Conservation (phyloP, 2,113 vertebrate species). For the Hystrix cristata region DNA sequence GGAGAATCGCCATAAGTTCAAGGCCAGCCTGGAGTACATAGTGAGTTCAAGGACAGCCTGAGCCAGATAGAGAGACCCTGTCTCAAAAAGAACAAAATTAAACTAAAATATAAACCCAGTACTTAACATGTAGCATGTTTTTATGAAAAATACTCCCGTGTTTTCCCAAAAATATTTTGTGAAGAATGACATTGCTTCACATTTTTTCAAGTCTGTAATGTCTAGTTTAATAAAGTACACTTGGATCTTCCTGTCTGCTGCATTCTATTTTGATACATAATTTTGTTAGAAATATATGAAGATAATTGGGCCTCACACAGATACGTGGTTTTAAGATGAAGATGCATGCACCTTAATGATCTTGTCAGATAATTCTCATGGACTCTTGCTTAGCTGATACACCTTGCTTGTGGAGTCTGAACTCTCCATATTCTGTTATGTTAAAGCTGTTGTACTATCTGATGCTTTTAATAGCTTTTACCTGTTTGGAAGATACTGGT, state of each 20-base stretch:
- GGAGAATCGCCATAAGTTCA: neutral
- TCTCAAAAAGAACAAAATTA: neutral
- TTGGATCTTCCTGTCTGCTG: neutral
- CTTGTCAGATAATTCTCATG: neutral
- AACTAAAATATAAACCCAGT: slow-evolving; percentile 22
- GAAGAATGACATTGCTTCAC: slow-evolving; percentile 6
- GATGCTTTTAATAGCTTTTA: neutral
- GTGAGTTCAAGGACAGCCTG: neutral
- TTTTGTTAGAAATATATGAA: slow-evolving; percentile 28
- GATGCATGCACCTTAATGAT: neutral
- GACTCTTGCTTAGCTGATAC: neutral
- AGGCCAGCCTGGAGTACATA: neutral
- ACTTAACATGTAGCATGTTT: neutral
- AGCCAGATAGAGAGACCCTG: neutral
- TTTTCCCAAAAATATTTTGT: neutral
- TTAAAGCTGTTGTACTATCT: neutral
- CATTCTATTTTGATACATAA: neutral
- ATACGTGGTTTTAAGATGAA: neutral
- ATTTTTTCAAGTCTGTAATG: neutral
- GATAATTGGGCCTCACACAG: neutral
- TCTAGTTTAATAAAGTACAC: neutral
- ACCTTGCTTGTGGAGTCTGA: neutral
- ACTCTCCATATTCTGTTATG: neutral
- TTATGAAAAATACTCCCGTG: slow-evolving; percentile 43
- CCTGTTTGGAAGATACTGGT: slow-evolving; percentile 1